Conservation (phyloP, 2,113 vertebrate species). For the Thomomys bottae region DNA sequence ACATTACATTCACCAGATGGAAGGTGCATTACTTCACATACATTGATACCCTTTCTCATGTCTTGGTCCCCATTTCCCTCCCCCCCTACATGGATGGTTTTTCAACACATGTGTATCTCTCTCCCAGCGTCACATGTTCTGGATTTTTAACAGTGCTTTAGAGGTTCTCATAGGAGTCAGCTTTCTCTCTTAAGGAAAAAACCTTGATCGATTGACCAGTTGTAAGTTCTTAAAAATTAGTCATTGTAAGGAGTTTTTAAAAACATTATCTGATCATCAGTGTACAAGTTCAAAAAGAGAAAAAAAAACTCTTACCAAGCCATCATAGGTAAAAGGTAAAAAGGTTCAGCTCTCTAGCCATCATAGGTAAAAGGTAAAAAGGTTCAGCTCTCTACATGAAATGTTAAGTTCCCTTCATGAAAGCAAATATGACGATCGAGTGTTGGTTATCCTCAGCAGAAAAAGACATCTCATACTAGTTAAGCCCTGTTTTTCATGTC, state of each 20-base stretch:
- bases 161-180: neutral
- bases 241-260: constrained; percentile 18
- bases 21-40: too few relatives aligned
- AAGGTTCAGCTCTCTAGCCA: constrained; percentile 24
- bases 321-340: neutral
- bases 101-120: neutral
- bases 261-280: neutral
- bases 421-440: neutral
- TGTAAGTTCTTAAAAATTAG: constrained; percentile 29
- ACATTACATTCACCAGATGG: too few relatives aligned
- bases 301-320: neutral
- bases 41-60: too few relatives aligned
- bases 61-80: too few relatives aligned
- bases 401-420: neutral
- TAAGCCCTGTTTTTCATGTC: neutral
- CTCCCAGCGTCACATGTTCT: neutral
- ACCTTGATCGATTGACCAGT: too few relatives aligned
- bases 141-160: neutral
- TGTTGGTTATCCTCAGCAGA: neutral
- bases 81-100: too few relatives aligned
- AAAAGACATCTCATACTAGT: neutral
- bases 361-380: constrained; percentile 26
- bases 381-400: constrained; percentile 33
- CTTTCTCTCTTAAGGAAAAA: neutral
- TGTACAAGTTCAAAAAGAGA: neutral